A percentile compares a stretch with the other conserved stretches of the same genome.
These are phyloP conservation scores for Poecilia gillii DNA, from an alignment of 2,797 vertebrate genomes.

Conservation along the genomic window DNA sequence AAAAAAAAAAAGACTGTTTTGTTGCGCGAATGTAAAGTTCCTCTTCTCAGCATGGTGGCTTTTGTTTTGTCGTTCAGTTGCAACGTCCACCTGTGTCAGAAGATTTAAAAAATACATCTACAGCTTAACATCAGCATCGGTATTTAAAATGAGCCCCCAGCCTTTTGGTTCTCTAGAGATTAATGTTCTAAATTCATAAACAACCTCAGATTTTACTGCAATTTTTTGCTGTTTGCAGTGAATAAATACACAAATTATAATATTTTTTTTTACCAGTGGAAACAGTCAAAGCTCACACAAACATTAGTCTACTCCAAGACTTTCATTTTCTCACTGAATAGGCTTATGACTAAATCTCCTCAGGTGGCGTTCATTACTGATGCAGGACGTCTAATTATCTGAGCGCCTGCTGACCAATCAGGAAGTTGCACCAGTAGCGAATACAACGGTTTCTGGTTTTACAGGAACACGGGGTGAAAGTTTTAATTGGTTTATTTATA, in stretches of 20 bases:
- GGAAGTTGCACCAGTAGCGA: background rate
- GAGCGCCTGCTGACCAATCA: background rate
- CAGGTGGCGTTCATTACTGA: background rate
- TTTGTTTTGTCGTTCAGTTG: background rate
- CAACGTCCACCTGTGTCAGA: background rate
- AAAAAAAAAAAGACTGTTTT: background rate
- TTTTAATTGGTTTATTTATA: background rate
- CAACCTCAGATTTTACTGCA: background rate
- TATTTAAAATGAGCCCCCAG: background rate
- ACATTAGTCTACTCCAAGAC: background rate
- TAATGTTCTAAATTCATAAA: background rate
- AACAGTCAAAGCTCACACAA: background rate
- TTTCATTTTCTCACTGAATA: background rate
- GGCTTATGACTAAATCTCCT: background rate
- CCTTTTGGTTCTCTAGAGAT: background rate
- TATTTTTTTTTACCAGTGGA: background rate
- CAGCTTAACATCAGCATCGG: background rate
- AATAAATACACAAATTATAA: background rate
- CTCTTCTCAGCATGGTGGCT: background rate
- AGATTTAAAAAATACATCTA: background rate
- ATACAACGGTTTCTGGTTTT: background rate
- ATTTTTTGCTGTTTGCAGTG: background rate
- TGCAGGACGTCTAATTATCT: background rate
- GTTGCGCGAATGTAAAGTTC: background rate
- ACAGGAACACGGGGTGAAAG: background rate